Base-by-base conservation (phyloP, 1,140 invertebrate species). In the Ceratosolen fusciceps region DNA sequence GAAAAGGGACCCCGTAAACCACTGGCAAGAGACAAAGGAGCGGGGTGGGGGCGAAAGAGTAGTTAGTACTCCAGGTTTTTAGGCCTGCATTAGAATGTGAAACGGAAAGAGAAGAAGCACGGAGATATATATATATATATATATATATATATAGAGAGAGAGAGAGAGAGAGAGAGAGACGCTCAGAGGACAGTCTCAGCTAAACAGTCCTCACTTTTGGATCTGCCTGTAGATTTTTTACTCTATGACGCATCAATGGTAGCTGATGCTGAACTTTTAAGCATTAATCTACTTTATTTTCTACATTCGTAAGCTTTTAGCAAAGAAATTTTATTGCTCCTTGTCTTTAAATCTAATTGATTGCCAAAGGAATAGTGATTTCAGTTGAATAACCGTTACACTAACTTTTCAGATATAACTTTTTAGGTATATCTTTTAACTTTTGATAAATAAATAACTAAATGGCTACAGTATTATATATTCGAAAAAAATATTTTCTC, bases 71-170 rank as follows among this genome's bases (percentile, higher is more conserved):
- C 34, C 52, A 34, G 16, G 31, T 73, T 58, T 49, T 73, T 26
- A 58, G 54, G 71, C 21, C 31, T 26, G 71, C 10, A 58, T 73
- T 58, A 58, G 71, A 73, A 58, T 2, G 54, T 24, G n/a, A 37
- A 34, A 54, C 47, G 49, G 47, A 34, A n/a, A 52, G 14, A 39
- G 29, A 2, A 47, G 49, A 26, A 47, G 68, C 21, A 8, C 5
- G 31, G 62, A 39, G 37, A 67, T n/a, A n/a, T n/a, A n/a, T n/a
- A n/a, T n/a, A n/a, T n/a, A n/a, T n/a, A n/a, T n/a, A n/a, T n/a
- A n/a, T n/a, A n/a, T n/a, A n/a, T n/a, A n/a, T n/a, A n/a, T n/a
- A n/a, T n/a, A n/a, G n/a, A n/a, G n/a, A n/a, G n/a, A n/a, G n/a
- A 14, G 29, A 2, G n/a, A n/a, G n/a, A n/a, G n/a, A n/a, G n/a